Evolutionary conservation across 2,888 invertebrate genomes (phyloP).

Genomic region (Mimumesa dahlbomi): DNA sequence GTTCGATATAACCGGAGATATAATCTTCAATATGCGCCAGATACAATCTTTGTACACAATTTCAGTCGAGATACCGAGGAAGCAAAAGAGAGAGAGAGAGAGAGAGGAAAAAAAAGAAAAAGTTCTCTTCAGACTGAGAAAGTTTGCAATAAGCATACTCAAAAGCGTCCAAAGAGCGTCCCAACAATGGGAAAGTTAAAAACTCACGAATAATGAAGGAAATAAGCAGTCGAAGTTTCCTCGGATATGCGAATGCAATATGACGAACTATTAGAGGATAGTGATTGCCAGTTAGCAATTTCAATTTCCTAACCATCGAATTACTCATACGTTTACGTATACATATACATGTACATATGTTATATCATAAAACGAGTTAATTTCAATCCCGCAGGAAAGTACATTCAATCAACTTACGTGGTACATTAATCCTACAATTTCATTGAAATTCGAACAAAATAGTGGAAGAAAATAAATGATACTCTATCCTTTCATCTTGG

Average conservation of each 20-base stretch:
- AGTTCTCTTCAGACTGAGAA: too few relatives aligned
- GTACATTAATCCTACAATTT: background rate
- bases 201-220: too few relatives aligned
- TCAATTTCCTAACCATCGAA: background rate
- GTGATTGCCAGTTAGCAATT: background rate
- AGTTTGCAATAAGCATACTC: conserved; percentile 12
- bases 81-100: background rate
- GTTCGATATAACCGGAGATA: conserved; percentile 55
- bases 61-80: conserved; percentile 25
- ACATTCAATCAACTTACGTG: conserved; percentile 18
- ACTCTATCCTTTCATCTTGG: conserved; percentile 21
- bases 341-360: too few relatives aligned
- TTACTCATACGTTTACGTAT: too few relatives aligned
- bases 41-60: conserved; percentile 52
- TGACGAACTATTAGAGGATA: background rate
- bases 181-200: too few relatives aligned
- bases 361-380: conserved; percentile 1
- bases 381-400: conserved; percentile 14
- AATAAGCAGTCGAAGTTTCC: too few relatives aligned
- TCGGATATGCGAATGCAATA: background rate
- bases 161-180: too few relatives aligned
- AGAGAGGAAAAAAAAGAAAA: too few relatives aligned
- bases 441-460: conserved; percentile 12
- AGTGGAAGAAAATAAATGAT: conserved; percentile 19
- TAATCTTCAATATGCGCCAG: conserved; percentile 54